Evolutionary conservation across 2,888 invertebrate species (phyloP), one percentile per base, ranked within the genome.

Genomic region (Rhagium mordax): DNA sequence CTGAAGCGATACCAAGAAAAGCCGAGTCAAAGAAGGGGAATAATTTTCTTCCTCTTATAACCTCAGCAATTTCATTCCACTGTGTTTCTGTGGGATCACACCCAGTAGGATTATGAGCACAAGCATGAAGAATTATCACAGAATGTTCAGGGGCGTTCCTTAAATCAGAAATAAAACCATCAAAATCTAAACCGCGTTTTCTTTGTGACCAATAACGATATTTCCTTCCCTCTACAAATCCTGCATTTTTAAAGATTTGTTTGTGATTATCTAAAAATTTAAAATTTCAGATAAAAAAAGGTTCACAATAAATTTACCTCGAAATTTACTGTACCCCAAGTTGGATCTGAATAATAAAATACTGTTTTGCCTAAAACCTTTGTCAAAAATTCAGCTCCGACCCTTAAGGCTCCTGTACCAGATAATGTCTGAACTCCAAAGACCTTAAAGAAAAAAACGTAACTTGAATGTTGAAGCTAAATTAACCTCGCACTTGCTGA

Each of bases 31-130:
- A 96, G 87, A 98, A 93, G 70, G 97, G 94, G 88, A 98, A 97
- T 71, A 98, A 87, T 74, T 94, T 93, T 86, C 92, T 94, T 81
- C 93, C 91, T 91, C 94, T 78, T 84, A 98, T 92, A 67, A 98
- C 91, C 82, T 96, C 93, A 29, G 96, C 96, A 81, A 99, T 94
- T 87, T 92, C 88, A 83, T 90, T 89, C 99, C 99, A 99, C 87
- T 99, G 96, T 4, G 98, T 97, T 59, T 92, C 90, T 0, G 96
- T 95, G 57, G 98, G 98, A 88, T 99, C 99, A 81, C 96, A 94
- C 62, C 99, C 99, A 3, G 99, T 99, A 6, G 99, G 99, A 89
- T 99, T 99, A 88, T 99, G 99, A 2, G 98, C 98, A 88, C 98
- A 98, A 0, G 96, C 95, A 87, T 99, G 99, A 49, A 99, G 90